Base-by-base conservation (phyloP, 2,113 vertebrate genomes). In the Sinocyclocheilus anophthalmus region DNA sequence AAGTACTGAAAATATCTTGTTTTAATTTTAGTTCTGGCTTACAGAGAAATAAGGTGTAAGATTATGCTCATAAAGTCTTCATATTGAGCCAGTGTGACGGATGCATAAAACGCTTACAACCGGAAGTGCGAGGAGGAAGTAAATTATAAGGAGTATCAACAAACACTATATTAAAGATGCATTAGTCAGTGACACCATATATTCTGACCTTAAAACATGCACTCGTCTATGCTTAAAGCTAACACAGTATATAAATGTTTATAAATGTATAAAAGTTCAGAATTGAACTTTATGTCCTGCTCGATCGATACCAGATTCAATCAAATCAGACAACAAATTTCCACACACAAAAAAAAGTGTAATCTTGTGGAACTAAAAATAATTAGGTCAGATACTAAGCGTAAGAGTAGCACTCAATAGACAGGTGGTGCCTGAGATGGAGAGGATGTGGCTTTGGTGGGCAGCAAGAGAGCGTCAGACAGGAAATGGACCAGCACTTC, bases 401-500 rank as follows among this genome's bases (percentile, higher is more conserved):
- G 12, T 82, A 87, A 53, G 37, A 22, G 37, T 75, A 65, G 39
- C 76, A 73, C 72, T 87, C 53, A 55, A 77, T 81, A 83, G 90
- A 81, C 85, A 86, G 87, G 86, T 84, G 45, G 76, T 85, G 89
- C 90, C 89, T 86, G 8, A 88, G 73, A 92, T 88, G 87, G 67
- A 92, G 55, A 93, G 94, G 94, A 95, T 94, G 94, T 95, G 94
- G 94, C 90, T 95, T 90, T 94, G 92, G 91, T 91, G 92, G 91
- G 91, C 89, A 91, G 90, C 89, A 90, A 88, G 91, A 90, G 42
- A 92, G 86, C 91, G 92, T 88, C 91, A 94, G 92, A 94, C 93
- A 94, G 94, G 94, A 95, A 94, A 91, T 94, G 92, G 90, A 92
- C 91, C 88, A 37, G 76, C 90, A 88, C 90, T 86, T 88, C 91